Evolutionary conservation across 2,113 vertebrate species (phyloP).

Genomic region (Paraplagusia blochii): DNA sequence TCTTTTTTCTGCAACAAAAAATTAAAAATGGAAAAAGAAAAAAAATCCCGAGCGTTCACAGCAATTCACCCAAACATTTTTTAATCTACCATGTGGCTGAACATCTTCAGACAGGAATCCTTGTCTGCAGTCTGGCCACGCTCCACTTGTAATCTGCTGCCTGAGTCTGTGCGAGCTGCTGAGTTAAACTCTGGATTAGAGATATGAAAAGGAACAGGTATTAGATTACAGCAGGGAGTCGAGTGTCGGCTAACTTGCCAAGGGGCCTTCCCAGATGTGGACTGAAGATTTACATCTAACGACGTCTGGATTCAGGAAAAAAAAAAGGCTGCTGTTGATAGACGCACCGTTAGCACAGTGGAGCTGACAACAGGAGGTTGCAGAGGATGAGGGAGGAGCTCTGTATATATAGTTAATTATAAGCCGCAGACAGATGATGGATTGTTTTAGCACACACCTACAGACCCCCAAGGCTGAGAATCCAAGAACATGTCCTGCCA

Average conservation of each 20-base stretch:
- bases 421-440: slow-evolving; percentile 25
- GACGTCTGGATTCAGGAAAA: slow-evolving; percentile 21
- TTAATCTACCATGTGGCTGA: slow-evolving; percentile 46
- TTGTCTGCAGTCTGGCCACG: slow-evolving; percentile 43
- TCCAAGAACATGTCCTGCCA: slow-evolving; percentile 7
- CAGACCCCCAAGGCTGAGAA: slow-evolving; percentile 30
- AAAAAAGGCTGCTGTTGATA: slow-evolving; percentile 7
- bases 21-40: background rate
- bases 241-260: slow-evolving; percentile 35
- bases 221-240: slow-evolving; percentile 44
- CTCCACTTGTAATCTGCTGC: slow-evolving; percentile 33
- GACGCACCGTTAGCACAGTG: background rate
- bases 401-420: slow-evolving; percentile 38
- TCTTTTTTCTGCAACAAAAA: background rate
- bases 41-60: background rate
- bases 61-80: slow-evolving; percentile 14
- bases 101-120: slow-evolving; percentile 32
- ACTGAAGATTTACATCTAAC: slow-evolving; percentile 42
- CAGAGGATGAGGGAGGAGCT: background rate
- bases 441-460: slow-evolving; percentile 38
- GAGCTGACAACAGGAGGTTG: background rate
- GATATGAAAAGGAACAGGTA: slow-evolving; percentile 39
- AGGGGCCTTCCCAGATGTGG: slow-evolving; percentile 42
- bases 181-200: slow-evolving; percentile 29
- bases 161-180: slow-evolving; percentile 5